Conservation (phyloP, 2,797 vertebrate species). For the Monodelphis domestica region DNA sequence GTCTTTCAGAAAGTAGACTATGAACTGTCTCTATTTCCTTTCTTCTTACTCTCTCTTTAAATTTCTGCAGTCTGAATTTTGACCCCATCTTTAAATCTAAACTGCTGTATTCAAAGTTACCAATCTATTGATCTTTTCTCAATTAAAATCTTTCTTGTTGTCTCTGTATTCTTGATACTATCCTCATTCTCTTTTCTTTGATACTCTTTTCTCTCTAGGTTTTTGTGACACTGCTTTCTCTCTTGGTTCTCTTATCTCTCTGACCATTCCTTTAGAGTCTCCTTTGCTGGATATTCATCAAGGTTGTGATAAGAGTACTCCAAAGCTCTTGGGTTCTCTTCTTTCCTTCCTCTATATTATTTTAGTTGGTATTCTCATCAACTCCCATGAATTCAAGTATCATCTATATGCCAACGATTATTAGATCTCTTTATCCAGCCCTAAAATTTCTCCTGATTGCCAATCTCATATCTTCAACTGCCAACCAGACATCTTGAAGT, state of each 20-base stretch:
- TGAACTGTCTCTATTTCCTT: not conserved
- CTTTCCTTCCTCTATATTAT: not conserved
- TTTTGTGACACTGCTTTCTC: not conserved
- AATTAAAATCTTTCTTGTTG: not conserved
- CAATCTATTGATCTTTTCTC: not conserved
- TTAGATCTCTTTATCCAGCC: not conserved
- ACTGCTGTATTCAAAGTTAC: not conserved
- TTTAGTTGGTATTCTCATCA: not conserved
- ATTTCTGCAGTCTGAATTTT: not conserved
- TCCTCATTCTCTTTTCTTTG: not conserved
- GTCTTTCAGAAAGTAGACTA: not conserved
- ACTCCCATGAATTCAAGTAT: not conserved
- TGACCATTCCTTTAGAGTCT: not conserved
- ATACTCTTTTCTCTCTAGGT: not conserved
- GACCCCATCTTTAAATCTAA: not conserved
- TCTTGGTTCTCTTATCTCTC: not conserved
- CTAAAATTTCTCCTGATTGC: not conserved
- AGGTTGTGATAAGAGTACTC: not conserved
- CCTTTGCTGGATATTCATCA: not conserved
- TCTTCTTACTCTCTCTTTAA: not conserved
- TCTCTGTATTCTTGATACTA: not conserved
- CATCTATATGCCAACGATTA: not conserved
- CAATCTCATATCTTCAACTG: not conserved
- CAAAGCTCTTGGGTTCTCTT: not conserved
- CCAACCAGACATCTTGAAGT: not conserved